These are phyloP conservation scores for Xanthia icteritia DNA, from an alignment of 2,888 invertebrate genomes.

Conservation along the genomic window DNA sequence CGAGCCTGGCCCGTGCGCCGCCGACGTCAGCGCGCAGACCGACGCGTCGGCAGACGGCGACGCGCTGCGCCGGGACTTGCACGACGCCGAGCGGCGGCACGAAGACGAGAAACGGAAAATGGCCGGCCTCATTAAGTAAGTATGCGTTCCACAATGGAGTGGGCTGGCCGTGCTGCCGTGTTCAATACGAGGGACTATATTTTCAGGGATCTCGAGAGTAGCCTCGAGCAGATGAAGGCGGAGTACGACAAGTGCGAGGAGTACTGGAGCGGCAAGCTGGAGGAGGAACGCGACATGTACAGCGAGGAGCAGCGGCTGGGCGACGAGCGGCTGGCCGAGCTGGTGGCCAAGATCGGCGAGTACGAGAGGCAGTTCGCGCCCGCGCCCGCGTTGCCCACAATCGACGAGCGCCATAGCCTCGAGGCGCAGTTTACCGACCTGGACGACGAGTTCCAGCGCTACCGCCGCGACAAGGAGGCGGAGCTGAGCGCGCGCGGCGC, in stretches of 20 bases:
- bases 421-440: slow-evolving; percentile 89
- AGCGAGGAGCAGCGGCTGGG: slow-evolving; percentile 94
- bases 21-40: slow-evolving; percentile 45
- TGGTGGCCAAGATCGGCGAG: slow-evolving; percentile 94
- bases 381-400: slow-evolving; percentile 91
- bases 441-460: slow-evolving; percentile 65
- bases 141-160: slow-evolving; percentile 24
- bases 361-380: slow-evolving; percentile 93
- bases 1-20: slow-evolving; percentile 57
- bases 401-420: slow-evolving; percentile 91
- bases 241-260: slow-evolving; percentile 97
- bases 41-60: slow-evolving; percentile 29
- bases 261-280: slow-evolving; percentile 95
- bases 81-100: slow-evolving; percentile 33
- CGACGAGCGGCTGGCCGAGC: slow-evolving; percentile 94
- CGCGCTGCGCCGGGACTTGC: slow-evolving; percentile 19
- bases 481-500: slow-evolving; percentile 78
- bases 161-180: background rate
- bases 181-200: slow-evolving; percentile 11
- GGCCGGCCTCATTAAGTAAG: slow-evolving; percentile 77
- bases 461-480: slow-evolving; percentile 60
- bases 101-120: slow-evolving; percentile 81
- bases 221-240: slow-evolving; percentile 93
- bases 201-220: slow-evolving; percentile 93
- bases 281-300: slow-evolving; percentile 94